Percentiles rank a stretch among this genome's conserved stretches.
phyloP scores from a whole-genome alignment of 2,113 vertebrate genomes.

The Brachionichthys hirsutus region DNA sequence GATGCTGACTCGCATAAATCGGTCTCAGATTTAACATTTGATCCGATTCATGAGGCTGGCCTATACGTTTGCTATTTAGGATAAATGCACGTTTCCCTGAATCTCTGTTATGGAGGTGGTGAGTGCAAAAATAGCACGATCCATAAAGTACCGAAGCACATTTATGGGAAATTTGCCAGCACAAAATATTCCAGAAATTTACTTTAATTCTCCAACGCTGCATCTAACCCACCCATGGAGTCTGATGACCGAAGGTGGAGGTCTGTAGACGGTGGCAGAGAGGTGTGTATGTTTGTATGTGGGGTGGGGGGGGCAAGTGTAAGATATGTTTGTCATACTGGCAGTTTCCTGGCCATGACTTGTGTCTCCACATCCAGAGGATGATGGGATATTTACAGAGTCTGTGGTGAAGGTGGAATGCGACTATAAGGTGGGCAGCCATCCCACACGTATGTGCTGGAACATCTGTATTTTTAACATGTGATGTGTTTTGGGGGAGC shows the following conservation, averaged over 20 bases:
- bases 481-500: slow-evolving; percentile 55
- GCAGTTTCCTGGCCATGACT: slow-evolving; percentile 49
- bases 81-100: not conserved
- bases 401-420: slow-evolving; percentile 34
- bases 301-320: slow-evolving; percentile 5
- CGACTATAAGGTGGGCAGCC: slow-evolving; percentile 38
- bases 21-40: too few species aligned
- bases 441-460: slow-evolving; percentile 41
- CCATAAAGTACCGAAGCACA: too few species aligned
- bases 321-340: slow-evolving; percentile 46
- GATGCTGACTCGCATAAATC: too few species aligned
- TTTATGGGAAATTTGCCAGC: too few species aligned
- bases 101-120: too few species aligned
- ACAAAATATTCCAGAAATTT: not conserved
- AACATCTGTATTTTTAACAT: slow-evolving; percentile 62
- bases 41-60: too few species aligned
- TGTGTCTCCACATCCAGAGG: slow-evolving; percentile 45
- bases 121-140: too few species aligned
- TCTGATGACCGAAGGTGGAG: slow-evolving; percentile 2
- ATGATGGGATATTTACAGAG: slow-evolving; percentile 63
- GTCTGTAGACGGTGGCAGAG: slow-evolving; percentile 4
- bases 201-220: not conserved
- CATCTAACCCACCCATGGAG: not conserved
- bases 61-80: too few species aligned
- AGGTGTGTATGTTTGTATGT: not conserved